Percentiles rank a stretch among this genome's conserved stretches.
phyloP scores from a whole-genome alignment of 37 sponge, comb jelly and placozoan genomes.

The Amphimedon queenslandica region DNA sequence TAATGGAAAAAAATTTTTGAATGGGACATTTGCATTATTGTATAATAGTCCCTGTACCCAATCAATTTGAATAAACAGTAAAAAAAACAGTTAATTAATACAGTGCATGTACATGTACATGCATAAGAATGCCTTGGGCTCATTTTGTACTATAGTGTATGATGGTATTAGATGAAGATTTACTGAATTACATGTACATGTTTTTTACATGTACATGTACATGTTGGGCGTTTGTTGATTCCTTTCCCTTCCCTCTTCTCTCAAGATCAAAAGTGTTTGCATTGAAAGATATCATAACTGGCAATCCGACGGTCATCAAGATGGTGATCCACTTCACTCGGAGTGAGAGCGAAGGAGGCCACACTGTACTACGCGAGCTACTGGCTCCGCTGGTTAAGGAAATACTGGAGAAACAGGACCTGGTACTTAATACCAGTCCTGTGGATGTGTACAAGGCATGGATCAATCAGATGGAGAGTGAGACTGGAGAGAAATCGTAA shows the following conservation, averaged over 20 bases:
- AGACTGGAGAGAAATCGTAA: slow-evolving; percentile 91
- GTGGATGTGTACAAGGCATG: slow-evolving; percentile 98
- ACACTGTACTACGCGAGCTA: slow-evolving; percentile 69
- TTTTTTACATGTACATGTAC: no score
- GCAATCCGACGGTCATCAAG: slow-evolving; percentile 97
- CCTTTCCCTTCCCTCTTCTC: background rate
- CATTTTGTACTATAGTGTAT: no score
- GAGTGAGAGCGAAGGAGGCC: slow-evolving; percentile 58
- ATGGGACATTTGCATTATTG: no score
- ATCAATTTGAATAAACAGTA: no score
- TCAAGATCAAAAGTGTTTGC: slow-evolving; percentile 84
- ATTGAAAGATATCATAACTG: slow-evolving; percentile 88
- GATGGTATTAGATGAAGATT: no score
- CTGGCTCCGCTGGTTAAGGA: slow-evolving; percentile 84
- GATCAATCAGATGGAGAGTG: slow-evolving; percentile 93
- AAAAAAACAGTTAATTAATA: no score
- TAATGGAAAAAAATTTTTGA: no score
- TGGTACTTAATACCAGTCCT: slow-evolving; percentile 75
- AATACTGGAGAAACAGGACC: slow-evolving; percentile 69
- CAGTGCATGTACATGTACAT: no score
- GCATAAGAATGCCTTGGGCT: no score
- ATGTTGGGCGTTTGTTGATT: no score
- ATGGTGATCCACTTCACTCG: slow-evolving; percentile 93
- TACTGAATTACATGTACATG: no score
- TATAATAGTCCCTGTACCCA: no score